Percentiles rank a stretch among this genome's conserved stretches.
phyloP scores from a whole-genome alignment of 2,113 vertebrate species.

The Limnothrissa miodon region DNA sequence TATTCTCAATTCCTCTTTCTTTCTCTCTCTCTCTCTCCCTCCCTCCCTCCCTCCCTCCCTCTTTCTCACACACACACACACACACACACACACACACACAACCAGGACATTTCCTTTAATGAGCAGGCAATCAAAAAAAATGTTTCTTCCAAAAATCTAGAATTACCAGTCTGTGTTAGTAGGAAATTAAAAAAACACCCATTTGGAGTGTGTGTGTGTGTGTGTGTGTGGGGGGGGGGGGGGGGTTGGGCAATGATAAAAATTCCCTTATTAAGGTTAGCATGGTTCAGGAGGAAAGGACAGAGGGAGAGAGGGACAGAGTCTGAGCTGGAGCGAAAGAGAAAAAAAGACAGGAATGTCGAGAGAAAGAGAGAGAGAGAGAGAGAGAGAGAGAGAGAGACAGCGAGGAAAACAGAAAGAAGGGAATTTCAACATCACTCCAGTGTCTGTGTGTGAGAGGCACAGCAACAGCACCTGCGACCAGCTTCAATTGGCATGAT shows the following conservation, averaged over 20 bases:
- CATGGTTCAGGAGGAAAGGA: conserved; percentile 35
- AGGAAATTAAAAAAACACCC: conserved; percentile 56
- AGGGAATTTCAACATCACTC: conserved; percentile 22
- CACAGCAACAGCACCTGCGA: neutral
- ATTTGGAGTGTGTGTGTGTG: no score
- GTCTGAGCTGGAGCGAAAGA: conserved; percentile 33
- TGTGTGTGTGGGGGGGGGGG: conserved; percentile 54
- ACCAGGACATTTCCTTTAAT: conserved; percentile 30
- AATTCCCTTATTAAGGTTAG: conserved; percentile 66
- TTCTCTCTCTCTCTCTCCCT: no score
- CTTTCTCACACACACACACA: conserved; percentile 9
- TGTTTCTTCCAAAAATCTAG: conserved; percentile 43
- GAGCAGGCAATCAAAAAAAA: conserved; percentile 36
- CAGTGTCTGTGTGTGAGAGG: neutral
- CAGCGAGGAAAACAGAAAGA: neutral
- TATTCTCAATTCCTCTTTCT: no score
- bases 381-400: conserved; percentile 33
- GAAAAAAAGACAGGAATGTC: conserved; percentile 32
- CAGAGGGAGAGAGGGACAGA: conserved; percentile 26
- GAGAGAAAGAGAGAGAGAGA: conserved; percentile 28
- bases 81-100: conserved; percentile 24
- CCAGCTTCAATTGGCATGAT: neutral
- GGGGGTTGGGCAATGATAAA: conserved; percentile 62
- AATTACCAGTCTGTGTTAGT: conserved; percentile 58
- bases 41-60: no score